Evolutionary conservation across 2,888 invertebrate genomes (phyloP), one percentile per base, ranked within the genome.

Genomic region (Synanthedon vespiformis): DNA sequence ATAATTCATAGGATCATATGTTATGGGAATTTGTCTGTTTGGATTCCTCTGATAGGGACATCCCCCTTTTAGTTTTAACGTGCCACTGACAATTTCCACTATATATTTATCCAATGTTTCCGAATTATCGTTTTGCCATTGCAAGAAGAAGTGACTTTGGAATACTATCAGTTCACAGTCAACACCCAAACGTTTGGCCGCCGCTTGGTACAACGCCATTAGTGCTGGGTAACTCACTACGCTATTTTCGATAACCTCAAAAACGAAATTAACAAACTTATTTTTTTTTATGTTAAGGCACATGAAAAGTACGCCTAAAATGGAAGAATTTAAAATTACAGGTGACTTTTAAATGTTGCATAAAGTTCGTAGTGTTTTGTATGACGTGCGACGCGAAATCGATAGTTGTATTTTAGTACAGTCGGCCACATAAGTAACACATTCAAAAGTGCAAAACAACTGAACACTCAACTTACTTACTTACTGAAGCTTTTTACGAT

Each of bases 141-240:
- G 72, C 13, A 85, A 49, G 54, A 77, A 80, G 53, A 82, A 55
- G 59, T 85, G 83, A 55, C 77, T 74, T 0, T 77, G 72, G 54
- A 82, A 81, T 2, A 71, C 70, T 1, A 79, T 64, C 40, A 86
- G 57, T 18, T 76, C 68, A 54, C 77, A 77, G 4, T 59, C 53
- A 1, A 80, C 66, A 8, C 76, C 80, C 53, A 76, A 76, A n/a
- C 63, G 62, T 44, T 62, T 64, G 2, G 82, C 80, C 1, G 83
- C 65, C 0, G 77, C 72, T 53, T 78, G 70, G 57, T 73, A 84
- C 40, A 82, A 65, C 2, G 71, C 65, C 4, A 71, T 74, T 2
- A 75, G 58, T 0, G 66, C 65, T 2, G 77, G 44, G 14, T 6
- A 44, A 8, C 13, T 13, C 44, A n/a, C 44, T 13, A 44, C 8